These are phyloP conservation scores for Drosophila bunnanda DNA, from an alignment of 2,888 invertebrate species.

Conservation along the genomic window DNA sequence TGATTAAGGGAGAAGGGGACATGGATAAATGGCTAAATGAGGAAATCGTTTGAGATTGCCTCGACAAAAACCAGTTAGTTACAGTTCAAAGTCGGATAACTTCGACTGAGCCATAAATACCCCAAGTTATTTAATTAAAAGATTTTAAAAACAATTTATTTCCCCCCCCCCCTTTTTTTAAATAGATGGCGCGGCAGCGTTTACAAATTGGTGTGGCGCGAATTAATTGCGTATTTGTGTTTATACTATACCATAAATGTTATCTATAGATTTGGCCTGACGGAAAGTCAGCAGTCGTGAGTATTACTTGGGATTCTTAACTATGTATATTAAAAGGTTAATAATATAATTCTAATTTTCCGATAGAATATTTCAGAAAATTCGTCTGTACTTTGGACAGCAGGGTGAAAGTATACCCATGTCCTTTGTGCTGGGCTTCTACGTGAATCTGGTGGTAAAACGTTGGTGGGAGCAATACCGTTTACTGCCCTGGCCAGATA, in stretches of 20 bases:
- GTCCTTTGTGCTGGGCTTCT: constrained; percentile 98
- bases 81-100: constrained; percentile 42
- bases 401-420: constrained; percentile 96
- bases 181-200: constrained; percentile 97
- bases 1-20: constrained; percentile 17
- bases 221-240: constrained; percentile 93
- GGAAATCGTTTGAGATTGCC: constrained; percentile 21
- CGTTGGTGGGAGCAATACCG: constrained; percentile 98
- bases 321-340: background rate
- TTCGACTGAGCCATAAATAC: constrained; percentile 16
- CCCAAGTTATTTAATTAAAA: constrained; percentile 16
- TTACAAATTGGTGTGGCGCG: constrained; percentile 97
- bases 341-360: constrained; percentile 12
- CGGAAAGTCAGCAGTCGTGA: constrained; percentile 92
- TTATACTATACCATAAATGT: constrained; percentile 95
- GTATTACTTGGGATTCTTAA: constrained; percentile 45
- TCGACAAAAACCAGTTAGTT: constrained; percentile 42
- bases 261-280: constrained; percentile 93
- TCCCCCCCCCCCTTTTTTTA: constrained; percentile 83
- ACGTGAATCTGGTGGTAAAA: constrained; percentile 95
- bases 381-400: constrained; percentile 93
- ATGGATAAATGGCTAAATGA: constrained; percentile 11
- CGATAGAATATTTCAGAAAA: constrained; percentile 93
- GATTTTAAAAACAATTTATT: constrained; percentile 29
- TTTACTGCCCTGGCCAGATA: constrained; percentile 96